Percentiles rank a stretch among this genome's conserved stretches.
Conservation (phyloP, 2,888 invertebrate species). For the Bugula neritina region DNA sequence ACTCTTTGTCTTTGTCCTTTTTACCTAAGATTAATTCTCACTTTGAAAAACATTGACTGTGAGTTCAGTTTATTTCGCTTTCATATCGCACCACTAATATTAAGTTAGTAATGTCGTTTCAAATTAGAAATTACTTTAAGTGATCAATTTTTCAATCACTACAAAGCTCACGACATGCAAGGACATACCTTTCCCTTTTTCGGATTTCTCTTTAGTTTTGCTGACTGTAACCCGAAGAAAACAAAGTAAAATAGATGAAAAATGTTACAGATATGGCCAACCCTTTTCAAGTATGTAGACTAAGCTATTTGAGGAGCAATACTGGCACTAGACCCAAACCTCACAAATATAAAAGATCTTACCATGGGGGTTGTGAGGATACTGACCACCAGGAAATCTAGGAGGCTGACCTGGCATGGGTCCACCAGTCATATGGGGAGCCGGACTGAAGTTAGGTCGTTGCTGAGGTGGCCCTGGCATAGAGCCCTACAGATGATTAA, state of each 20-base stretch:
- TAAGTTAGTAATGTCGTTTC: too few species aligned
- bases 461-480: neutral
- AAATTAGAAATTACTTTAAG: too few species aligned
- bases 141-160: too few species aligned
- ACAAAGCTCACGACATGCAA: conserved; percentile 23
- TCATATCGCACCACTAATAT: too few species aligned
- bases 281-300: too few species aligned
- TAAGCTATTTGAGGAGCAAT: too few species aligned
- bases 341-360: too few species aligned
- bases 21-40: conserved; percentile 4
- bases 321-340: too few species aligned
- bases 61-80: too few species aligned
- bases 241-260: neutral
- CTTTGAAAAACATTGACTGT: neutral
- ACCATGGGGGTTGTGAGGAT: neutral
- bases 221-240: conserved; percentile 3
- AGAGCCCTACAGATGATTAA: too few species aligned
- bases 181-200: conserved; percentile 10
- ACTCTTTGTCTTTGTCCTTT: conserved; percentile 24
- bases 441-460: neutral
- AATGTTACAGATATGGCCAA: too few species aligned
- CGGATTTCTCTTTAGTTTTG: conserved; percentile 9
- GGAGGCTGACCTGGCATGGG: conserved; percentile 9
- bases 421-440: neutral
- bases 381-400: neutral